Conservation (phyloP, 2,797 vertebrate species). For the Picus viridis region DNA sequence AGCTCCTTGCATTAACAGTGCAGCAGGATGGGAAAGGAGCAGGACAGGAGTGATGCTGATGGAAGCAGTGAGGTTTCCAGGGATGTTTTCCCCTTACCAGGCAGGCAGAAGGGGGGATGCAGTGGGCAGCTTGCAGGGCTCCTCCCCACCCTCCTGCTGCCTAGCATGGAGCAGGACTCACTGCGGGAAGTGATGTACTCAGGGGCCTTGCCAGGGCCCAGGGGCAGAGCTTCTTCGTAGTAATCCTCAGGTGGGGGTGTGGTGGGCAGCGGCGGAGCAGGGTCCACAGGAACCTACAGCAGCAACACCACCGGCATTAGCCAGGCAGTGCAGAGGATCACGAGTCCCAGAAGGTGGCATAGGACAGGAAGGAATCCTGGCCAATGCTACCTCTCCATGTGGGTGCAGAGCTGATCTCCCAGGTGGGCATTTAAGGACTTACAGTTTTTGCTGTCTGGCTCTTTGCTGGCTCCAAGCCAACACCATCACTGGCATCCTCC, state of each 20-base stretch:
- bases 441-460: slow-evolving; percentile 63
- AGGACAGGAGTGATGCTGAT: neutral
- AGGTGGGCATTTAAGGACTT: slow-evolving; percentile 6
- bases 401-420: neutral
- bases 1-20: neutral
- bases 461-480: slow-evolving; percentile 57
- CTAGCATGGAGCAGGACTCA: slow-evolving; percentile 55
- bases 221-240: slow-evolving; percentile 95
- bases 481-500: slow-evolving; percentile 77
- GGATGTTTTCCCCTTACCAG: neutral
- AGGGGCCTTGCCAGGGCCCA: slow-evolving; percentile 88
- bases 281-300: slow-evolving; percentile 82
- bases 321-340: too few relatives aligned
- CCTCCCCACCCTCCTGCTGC: neutral
- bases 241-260: slow-evolving; percentile 95
- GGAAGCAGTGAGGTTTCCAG: neutral
- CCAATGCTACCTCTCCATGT: fast-evolving
- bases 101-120: neutral
- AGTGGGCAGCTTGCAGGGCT: neutral
- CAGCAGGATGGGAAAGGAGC: neutral
- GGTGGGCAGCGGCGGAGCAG: slow-evolving; percentile 89
- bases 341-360: neutral
- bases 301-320: neutral
- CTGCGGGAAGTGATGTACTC: slow-evolving; percentile 91
- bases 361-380: neutral